Evolutionary conservation across 1,140 invertebrate genomes (phyloP), one percentile per base, ranked within the genome.

Genomic region (Polyergus mexicanus): DNA sequence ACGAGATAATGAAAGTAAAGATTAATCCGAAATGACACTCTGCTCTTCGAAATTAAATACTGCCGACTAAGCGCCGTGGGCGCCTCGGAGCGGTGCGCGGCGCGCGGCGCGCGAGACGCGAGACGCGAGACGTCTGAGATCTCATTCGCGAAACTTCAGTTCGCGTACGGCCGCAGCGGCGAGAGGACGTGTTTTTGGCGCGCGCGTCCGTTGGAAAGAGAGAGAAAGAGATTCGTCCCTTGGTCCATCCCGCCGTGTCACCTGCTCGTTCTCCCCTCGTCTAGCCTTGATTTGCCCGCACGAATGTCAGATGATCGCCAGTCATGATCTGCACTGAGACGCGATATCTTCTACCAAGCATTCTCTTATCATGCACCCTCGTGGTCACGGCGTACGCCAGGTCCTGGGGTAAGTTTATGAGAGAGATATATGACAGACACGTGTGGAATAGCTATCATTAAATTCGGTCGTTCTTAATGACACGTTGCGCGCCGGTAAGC

Each of bases 361-460:
- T 86, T 3, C 56, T 56, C 19, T 71, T 85, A 28, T 54, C 69
- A 5, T 44, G 63, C 28, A 72, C 63, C 41, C 65, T 90, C 47
- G 58, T 62, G 32, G 47, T 81, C 58, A 16, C 66, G 25, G 16
- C 58, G 16, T 41, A 76, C 63, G 89, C 80, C 69, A 90, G 86
- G 32, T 88, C 89, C 10, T 91, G 89, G 89, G 89, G 89, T 91
- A 72, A 88, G 89, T 91, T 51, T 32, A 47, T 85, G 35, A 41
- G 51, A 84, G 54, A 68, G n/a, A 25, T 38, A 8, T 8, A n/a
- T 2, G 25, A 32, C 35, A 25, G 44, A 11, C 22, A 58, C 28
- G 19, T 19, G 22, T 22, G 13, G 19, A 38, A 32, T 25, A 51
- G 16, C 41, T 35, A 32, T 54, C 25, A 22, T 1, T 10, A 7